Evolutionary conservation across 2,888 invertebrate genomes (phyloP), one percentile per base, ranked within the genome.

Genomic region (Hirtodrosophila histrioides): DNA sequence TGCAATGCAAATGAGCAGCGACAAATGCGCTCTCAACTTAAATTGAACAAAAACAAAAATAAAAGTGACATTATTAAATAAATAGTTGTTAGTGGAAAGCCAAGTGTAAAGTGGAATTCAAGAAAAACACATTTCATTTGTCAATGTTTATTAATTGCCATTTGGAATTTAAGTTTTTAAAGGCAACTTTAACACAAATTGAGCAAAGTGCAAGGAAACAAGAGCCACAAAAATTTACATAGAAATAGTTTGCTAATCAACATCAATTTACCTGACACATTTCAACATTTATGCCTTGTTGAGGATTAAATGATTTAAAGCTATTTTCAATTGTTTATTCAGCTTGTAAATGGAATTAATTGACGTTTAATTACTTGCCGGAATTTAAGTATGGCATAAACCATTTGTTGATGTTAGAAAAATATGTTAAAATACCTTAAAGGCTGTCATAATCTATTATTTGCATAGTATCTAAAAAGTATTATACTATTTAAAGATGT

Each of bases 11-110:
- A 45, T 27, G 17, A 50, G 44, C 29, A 53, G 57, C 17, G 17
- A 17, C 17, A 17, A 17, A 17, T 17, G 17, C 17, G 17, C 17
- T 17, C 17, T 67, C 6, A 53, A 48, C 27, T 39, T 73, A 56
- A 67, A 67, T 67, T 73, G 49, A 10, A 41, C 9, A 27, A 23
- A 56, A 27, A 44, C 5, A 33, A 41, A 71, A 51, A 17, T 24
- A 11, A 44, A 43, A 55, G 23, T 46, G 46, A 36, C 6, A 27
- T 27, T 5, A 4, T 31, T 6, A 31, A 31, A 31, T 9, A 31
- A 31, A 31, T 27, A 27, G 27, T 27, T 27, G 6, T n/a, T 17
- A 17, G 17, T 17, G 36, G 2, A 7, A 35, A 24, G 24, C 9
- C 23, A n/a, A 49, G 17, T 45, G 24, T 9, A 27, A 53, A 23